These are phyloP conservation scores for Spondyliosoma cantharus DNA, from an alignment of 2,797 vertebrate species.

Conservation along the genomic window DNA sequence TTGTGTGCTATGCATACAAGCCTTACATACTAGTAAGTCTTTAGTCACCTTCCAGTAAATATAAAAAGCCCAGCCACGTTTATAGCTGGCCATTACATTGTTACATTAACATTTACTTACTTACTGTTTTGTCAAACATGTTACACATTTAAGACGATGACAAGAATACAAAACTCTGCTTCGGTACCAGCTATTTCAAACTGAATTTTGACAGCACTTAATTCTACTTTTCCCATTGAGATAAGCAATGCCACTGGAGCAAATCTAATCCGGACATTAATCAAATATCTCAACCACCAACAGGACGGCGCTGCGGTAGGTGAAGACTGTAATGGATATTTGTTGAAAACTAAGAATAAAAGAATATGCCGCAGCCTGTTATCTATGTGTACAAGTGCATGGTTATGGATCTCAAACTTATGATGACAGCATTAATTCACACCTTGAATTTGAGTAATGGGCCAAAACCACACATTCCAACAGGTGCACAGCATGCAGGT, in stretches of 20 bases:
- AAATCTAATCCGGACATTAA: slow-evolving; percentile 11
- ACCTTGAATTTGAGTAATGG: slow-evolving; percentile 13
- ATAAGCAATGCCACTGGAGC: slow-evolving; percentile 16
- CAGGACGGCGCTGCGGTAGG: background rate
- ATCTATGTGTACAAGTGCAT: background rate
- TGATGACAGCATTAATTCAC: background rate
- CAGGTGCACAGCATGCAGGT: background rate
- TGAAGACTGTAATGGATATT: slow-evolving; percentile 15
- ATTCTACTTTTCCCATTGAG: background rate
- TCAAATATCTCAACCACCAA: slow-evolving; percentile 5
- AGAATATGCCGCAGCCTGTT: background rate
- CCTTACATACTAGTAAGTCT: slow-evolving; percentile 15
- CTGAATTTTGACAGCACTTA: background rate
- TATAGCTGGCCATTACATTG: background rate
- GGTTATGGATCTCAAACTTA: slow-evolving; percentile 10
- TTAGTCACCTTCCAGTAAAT: slow-evolving; percentile 36
- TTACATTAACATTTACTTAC: background rate
- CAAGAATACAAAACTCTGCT: background rate
- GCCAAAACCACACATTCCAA: slow-evolving; percentile 18
- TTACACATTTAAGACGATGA: background rate
- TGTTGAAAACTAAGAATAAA: slow-evolving; percentile 15
- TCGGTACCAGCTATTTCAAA: background rate
- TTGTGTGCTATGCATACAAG: slow-evolving; percentile 50
- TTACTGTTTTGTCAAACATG: slow-evolving; percentile 1
- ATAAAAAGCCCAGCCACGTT: background rate